Percentiles rank a stretch among this genome's conserved stretches.
Evolutionary conservation across 2,888 invertebrate species (phyloP).

Genomic region (Oligia fasciuncula): DNA sequence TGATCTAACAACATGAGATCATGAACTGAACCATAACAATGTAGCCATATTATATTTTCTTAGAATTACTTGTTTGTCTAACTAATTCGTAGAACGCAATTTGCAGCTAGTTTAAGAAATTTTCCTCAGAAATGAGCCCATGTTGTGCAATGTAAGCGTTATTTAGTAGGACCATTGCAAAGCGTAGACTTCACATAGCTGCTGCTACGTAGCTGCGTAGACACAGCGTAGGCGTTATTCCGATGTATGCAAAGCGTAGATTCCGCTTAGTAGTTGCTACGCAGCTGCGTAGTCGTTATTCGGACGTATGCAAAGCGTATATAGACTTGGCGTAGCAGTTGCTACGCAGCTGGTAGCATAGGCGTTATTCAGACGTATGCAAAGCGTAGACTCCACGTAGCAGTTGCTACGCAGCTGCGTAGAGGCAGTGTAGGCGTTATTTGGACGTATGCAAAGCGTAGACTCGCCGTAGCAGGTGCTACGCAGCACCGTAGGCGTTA

Average conservation of each 20-base stretch:
- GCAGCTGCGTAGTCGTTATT: not conserved
- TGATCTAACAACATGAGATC: slow-evolving; percentile 36
- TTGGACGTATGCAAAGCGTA: not conserved
- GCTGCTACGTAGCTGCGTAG: not conserved
- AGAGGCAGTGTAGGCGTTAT: not conserved
- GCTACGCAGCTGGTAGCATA: not conserved
- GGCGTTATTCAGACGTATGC: not conserved
- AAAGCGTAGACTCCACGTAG: not conserved
- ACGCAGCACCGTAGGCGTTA: not conserved
- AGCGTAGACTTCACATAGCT: not conserved
- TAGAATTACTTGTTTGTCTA: not conserved
- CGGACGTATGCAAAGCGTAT: not conserved
- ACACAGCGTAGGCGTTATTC: not conserved
- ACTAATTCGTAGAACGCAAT: slow-evolving; percentile 16
- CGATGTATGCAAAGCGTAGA: not conserved
- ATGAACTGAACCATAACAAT: slow-evolving; percentile 20
- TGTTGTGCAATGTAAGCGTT: not conserved
- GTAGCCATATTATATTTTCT: not conserved
- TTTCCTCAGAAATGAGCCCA: not conserved
- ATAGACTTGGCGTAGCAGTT: not conserved
- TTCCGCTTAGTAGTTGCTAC: not conserved
- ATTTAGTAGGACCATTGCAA: not conserved
- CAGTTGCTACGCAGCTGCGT: not conserved
- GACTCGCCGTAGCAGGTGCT: not conserved
- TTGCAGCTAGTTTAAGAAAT: not conserved